phyloP scores from a whole-genome alignment of 2,888 invertebrate genomes.

The Choristoneura rosaceana region DNA sequence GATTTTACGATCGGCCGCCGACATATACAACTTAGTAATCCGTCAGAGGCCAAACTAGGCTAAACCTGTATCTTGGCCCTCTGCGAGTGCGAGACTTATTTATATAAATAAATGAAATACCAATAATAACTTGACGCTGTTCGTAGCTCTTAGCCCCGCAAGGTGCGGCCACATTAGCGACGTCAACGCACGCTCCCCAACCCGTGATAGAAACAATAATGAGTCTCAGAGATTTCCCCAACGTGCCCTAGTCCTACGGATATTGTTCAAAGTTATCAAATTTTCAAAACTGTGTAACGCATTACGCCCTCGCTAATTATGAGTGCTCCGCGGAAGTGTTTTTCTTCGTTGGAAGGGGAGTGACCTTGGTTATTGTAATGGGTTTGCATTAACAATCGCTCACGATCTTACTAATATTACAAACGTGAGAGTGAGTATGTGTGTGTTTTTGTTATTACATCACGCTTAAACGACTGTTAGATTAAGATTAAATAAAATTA shows the following conservation, averaged over 20 bases:
- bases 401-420: too few relatives aligned
- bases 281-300: constrained; percentile 83
- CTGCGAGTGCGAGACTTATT: too few relatives aligned
- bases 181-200: constrained; percentile 69
- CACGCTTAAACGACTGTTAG: too few relatives aligned
- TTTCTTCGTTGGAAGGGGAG: constrained; percentile 8
- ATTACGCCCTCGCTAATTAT: constrained; percentile 76
- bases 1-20: too few relatives aligned
- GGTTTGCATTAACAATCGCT: neutral
- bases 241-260: constrained; percentile 80
- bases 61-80: too few relatives aligned
- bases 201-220: constrained; percentile 76
- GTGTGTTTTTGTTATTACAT: too few relatives aligned
- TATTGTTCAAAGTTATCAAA: constrained; percentile 84
- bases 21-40: too few relatives aligned
- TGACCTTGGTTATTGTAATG: neutral
- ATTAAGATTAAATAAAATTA: too few relatives aligned
- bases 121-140: constrained; percentile 20
- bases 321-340: constrained; percentile 57
- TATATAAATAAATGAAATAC: too few relatives aligned
- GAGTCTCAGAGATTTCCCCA: constrained; percentile 80
- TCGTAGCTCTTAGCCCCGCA: constrained; percentile 50
- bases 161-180: constrained; percentile 77
- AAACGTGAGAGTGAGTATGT: too few relatives aligned
- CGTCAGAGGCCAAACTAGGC: too few relatives aligned